These are phyloP conservation scores for Tyria jacobaeae DNA, from an alignment of 2,888 invertebrate genomes.

Conservation along the genomic window DNA sequence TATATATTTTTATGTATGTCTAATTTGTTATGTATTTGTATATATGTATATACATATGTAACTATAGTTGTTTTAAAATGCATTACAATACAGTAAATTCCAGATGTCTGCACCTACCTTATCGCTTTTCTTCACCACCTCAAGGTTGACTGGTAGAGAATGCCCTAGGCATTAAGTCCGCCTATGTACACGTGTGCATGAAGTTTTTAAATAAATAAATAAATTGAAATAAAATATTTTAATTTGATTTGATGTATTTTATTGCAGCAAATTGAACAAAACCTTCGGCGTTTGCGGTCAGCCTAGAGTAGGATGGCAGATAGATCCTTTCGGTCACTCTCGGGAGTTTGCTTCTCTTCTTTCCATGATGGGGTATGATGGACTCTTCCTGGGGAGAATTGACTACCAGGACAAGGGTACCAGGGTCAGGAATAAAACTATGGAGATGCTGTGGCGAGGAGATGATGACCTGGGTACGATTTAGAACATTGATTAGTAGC, in stretches of 20 bases:
- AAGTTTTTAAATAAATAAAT: too few species aligned
- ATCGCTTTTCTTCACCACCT: too few species aligned
- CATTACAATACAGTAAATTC: too few species aligned
- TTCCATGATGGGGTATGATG: conserved; percentile 94
- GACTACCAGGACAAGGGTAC: conserved; percentile 93
- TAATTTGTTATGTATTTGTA: too few species aligned
- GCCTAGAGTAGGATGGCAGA: conserved; percentile 93
- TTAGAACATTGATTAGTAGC: not conserved
- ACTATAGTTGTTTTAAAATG: too few species aligned
- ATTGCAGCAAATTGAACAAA: conserved; percentile 85
- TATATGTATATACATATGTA: too few species aligned
- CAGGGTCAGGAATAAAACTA: conserved; percentile 86
- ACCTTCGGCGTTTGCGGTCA: conserved; percentile 91
- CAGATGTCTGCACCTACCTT: too few species aligned
- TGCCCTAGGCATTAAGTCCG: too few species aligned
- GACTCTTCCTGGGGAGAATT: conserved; percentile 93
- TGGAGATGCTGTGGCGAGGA: conserved; percentile 95
- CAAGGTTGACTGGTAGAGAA: too few species aligned
- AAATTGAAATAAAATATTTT: too few species aligned
- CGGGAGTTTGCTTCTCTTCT: conserved; percentile 94
- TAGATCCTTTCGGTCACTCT: conserved; percentile 95
- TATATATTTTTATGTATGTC: too few species aligned
- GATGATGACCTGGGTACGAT: conserved; percentile 89
- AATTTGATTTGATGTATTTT: conserved; percentile 1
- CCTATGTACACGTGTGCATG: too few species aligned